phyloP scores from a whole-genome alignment of 2,888 invertebrate genomes.

The Gasteruption jaculator region DNA sequence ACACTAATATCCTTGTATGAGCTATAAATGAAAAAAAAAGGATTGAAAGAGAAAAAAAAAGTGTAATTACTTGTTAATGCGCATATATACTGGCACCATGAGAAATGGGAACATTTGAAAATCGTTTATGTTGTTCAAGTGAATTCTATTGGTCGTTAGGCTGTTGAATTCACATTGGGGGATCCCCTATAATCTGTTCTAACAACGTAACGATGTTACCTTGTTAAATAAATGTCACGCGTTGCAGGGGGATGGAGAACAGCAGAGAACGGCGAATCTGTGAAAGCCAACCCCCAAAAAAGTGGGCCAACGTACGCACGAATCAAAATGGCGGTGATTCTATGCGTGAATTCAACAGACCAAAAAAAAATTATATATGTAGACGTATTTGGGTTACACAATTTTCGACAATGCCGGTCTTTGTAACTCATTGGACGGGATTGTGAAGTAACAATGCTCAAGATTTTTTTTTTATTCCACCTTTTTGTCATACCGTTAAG shows the following conservation, averaged over 20 bases:
- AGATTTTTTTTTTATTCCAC: too few species aligned
- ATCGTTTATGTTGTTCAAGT: conserved; percentile 30
- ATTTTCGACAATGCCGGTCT: too few species aligned
- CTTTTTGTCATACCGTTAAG: too few species aligned
- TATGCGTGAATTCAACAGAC: conserved; percentile 11
- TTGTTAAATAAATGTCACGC: conserved; percentile 47
- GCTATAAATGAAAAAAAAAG: too few species aligned
- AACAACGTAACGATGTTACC: conserved; percentile 44
- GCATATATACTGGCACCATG: too few species aligned
- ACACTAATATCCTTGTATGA: too few species aligned
- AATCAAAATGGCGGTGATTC: conserved; percentile 39
- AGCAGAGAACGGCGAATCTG: conserved; percentile 26
- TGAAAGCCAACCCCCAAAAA: conserved; percentile 39
- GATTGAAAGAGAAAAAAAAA: too few species aligned
- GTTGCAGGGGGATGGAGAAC: conserved; percentile 32
- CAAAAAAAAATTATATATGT: neutral
- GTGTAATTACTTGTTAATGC: too few species aligned
- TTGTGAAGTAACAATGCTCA: too few species aligned
- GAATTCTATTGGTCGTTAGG: conserved; percentile 44
- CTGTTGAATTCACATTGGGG: conserved; percentile 32
- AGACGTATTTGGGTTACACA: conserved; percentile 4
- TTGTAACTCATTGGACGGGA: too few species aligned
- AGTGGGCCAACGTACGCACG: conserved; percentile 38
- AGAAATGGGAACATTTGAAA: conserved; percentile 24
- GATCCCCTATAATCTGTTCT: conserved; percentile 41